These are phyloP conservation scores for Aplysina aerophoba DNA, from an alignment of 37 sponge, comb jelly and placozoan species.

Conservation along the genomic window DNA sequence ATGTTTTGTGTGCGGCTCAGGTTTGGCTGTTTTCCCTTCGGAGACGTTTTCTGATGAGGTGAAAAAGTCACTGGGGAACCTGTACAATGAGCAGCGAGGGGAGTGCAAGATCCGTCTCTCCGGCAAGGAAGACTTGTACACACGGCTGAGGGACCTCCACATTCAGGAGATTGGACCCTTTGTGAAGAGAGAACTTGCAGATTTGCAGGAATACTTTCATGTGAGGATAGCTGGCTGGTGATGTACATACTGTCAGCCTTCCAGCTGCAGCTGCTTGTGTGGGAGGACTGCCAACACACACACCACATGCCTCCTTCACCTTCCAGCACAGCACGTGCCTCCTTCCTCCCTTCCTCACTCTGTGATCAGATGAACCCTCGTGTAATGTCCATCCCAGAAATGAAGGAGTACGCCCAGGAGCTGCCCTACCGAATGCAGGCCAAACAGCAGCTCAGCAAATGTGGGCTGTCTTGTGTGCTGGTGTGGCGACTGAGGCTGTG, in stretches of 20 bases:
- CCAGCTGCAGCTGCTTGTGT: neutral
- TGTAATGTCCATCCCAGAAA: constrained; percentile 85
- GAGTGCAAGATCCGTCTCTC: constrained; percentile 55
- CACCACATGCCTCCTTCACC: neutral
- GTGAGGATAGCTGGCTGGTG: neutral
- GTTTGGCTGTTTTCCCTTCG: constrained; percentile 62
- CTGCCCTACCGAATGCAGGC: constrained; percentile 91
- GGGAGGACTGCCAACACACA: neutral
- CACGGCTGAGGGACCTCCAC: constrained; percentile 87
- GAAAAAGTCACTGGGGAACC: constrained; percentile 38
- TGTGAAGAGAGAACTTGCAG: constrained; percentile 57
- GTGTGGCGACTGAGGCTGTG: too few relatives aligned
- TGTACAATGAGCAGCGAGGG: constrained; percentile 34
- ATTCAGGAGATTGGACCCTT: constrained; percentile 80
- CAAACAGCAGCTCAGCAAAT: constrained; percentile 78
- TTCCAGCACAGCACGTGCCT: neutral
- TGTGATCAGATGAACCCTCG: constrained; percentile 6
- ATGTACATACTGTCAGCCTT: neutral
- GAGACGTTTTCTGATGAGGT: constrained; percentile 83
- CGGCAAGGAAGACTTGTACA: constrained; percentile 81
- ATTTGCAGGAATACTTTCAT: neutral
- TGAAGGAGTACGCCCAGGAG: constrained; percentile 95
- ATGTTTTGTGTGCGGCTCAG: constrained; percentile 42
- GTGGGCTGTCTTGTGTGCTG: constrained; percentile 43
- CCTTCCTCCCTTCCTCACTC: neutral